Base-by-base conservation (phyloP, 2,797 vertebrate species). In the Typhlichthys eigenmanni region DNA sequence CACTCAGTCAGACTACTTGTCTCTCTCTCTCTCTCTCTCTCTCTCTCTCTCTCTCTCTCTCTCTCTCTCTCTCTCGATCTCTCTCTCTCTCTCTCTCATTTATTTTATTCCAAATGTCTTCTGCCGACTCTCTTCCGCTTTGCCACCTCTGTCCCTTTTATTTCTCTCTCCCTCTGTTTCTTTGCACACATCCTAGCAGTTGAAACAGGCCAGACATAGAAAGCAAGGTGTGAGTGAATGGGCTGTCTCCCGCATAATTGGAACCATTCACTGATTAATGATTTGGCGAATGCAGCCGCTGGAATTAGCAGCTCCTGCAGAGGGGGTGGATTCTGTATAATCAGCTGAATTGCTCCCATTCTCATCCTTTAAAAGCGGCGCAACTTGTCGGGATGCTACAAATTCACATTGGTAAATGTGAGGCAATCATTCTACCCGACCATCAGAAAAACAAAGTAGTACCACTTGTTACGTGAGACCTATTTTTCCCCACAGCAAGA, bases 221-320 rank as follows among this genome's bases (percentile, higher is more conserved):
- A 69, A 60, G 75, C 64, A 63, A 81, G 68, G 71, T 84, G 72
- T 83, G 75, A 87, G 81, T 84, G 75, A 83, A 85, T 72, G 72
- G 69, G 76, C 77, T 81, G 81, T 84, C 78, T 81, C 54, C 64
- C 53, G 66, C 69, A 76, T 87, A 88, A 87, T 83, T 88, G 82
- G 72, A 85, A 79, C 67, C 73, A 29, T 82, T 85, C 82, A 87
- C 75, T 88, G 89, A 90, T 90, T 85, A 85, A 88, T 86, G 85
- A 86, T 85, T 84, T 81, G 72, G 76, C 72, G 75, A 81, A 74
- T 43, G 72, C 76, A 47, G 71, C 64, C 68, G 32, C 86, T 85
- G 85, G 75, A 87, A 79, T 80, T 76, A 81, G 70, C 75, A 55
- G 69, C 60, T 75, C 81, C 77, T 67, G 74, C 78, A 69, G 83